Evolutionary conservation across 2,888 invertebrate genomes (phyloP).

Genomic region (Ichneumon xanthorius): DNA sequence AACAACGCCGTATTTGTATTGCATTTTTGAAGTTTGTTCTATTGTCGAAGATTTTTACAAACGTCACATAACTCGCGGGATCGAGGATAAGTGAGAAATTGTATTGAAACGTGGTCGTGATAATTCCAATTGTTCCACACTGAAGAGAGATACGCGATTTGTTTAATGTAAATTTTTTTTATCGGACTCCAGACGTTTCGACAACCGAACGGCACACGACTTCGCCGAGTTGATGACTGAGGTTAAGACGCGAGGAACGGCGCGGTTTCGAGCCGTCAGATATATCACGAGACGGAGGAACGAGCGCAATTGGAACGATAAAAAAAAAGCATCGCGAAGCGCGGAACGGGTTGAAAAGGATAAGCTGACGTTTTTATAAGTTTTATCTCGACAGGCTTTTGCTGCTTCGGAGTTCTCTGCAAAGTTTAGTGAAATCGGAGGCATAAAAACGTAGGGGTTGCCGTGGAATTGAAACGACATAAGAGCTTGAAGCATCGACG

Average conservation of each 20-base stretch:
- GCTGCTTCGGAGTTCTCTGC: neutral
- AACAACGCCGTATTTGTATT: constrained; percentile 52
- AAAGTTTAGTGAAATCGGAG: neutral
- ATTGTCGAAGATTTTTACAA: constrained; percentile 17
- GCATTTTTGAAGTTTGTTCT: constrained; percentile 51
- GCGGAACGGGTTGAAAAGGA: neutral
- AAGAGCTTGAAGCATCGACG: neutral
- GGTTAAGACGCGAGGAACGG: constrained; percentile 48
- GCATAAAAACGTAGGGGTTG: too few relatives aligned
- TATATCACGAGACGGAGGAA: constrained; percentile 32
- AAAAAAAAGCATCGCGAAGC: neutral
- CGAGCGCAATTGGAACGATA: constrained; percentile 17
- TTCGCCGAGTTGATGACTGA: constrained; percentile 51
- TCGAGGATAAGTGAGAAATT: neutral
- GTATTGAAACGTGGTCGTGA: constrained; percentile 2
- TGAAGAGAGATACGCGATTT: constrained; percentile 8
- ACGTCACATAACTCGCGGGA: constrained; percentile 62
- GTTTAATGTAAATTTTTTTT: constrained; percentile 11
- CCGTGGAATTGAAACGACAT: neutral
- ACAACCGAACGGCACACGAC: constrained; percentile 42
- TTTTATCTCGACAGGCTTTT: neutral
- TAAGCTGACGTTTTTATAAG: neutral
- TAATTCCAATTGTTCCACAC: neutral
- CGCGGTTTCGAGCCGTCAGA: constrained; percentile 41
- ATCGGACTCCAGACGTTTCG: constrained; percentile 9